phyloP scores from a whole-genome alignment of 2,888 invertebrate genomes.

The Phanerotoma sp. region DNA sequence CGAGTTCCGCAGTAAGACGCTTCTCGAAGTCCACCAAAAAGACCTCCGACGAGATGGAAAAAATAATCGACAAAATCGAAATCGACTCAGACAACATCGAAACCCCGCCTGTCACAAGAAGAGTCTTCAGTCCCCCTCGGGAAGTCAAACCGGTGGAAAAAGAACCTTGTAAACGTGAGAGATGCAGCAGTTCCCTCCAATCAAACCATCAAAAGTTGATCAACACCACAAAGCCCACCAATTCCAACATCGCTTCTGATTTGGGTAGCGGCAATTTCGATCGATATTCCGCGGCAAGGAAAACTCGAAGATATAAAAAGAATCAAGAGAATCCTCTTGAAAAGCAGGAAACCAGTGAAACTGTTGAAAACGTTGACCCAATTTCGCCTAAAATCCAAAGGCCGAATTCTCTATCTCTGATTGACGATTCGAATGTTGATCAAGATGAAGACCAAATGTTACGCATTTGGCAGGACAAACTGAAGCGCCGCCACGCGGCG shows the following conservation, averaged over 20 bases:
- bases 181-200: conserved; percentile 48
- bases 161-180: conserved; percentile 50
- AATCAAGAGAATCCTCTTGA: conserved; percentile 50
- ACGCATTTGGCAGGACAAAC: conserved; percentile 71
- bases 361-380: conserved; percentile 31
- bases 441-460: conserved; percentile 58
- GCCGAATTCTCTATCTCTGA: conserved; percentile 44
- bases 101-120: conserved; percentile 80
- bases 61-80: conserved; percentile 69
- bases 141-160: conserved; percentile 60
- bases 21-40: conserved; percentile 43
- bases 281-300: conserved; percentile 76
- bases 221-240: conserved; percentile 35
- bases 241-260: conserved; percentile 38
- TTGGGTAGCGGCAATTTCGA: conserved; percentile 69
- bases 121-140: conserved; percentile 67
- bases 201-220: conserved; percentile 37
- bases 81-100: conserved; percentile 90
- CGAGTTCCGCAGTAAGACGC: conserved; percentile 38
- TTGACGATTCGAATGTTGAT: conserved; percentile 48
- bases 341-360: conserved; percentile 27
- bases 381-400: no score
- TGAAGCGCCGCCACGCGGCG: conserved; percentile 59
- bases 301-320: conserved; percentile 78
- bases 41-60: conserved; percentile 39